Evolutionary conservation across 2,888 invertebrate genomes (phyloP).

Genomic region (Orthonychiurus folsomi): DNA sequence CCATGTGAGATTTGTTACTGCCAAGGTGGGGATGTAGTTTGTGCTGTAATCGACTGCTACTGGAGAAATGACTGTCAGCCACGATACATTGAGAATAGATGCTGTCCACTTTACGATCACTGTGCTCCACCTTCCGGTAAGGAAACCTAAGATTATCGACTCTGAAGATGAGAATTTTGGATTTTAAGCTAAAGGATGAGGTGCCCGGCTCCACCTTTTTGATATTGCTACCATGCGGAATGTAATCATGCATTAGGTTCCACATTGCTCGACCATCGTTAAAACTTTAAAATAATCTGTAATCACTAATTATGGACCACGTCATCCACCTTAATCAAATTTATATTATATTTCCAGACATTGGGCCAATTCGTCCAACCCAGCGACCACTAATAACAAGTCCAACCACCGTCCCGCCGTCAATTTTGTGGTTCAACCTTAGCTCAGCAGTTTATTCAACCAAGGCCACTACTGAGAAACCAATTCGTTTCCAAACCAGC

Average conservation of each 20-base stretch:
- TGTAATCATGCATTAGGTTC: too few species aligned
- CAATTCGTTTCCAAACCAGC: background rate
- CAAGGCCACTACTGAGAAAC: constrained; percentile 5
- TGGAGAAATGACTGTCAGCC: constrained; percentile 66
- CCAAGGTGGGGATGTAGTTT: constrained; percentile 67
- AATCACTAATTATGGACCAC: too few species aligned
- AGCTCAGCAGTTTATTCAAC: constrained; percentile 14
- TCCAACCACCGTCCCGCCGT: constrained; percentile 9
- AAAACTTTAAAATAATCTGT: too few species aligned
- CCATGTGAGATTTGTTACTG: constrained; percentile 74
- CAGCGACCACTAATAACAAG: constrained; percentile 13
- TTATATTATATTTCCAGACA: constrained; percentile 13
- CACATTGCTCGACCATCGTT: too few species aligned
- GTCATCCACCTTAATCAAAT: too few species aligned
- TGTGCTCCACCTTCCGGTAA: constrained; percentile 53
- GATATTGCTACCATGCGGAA: background rate
- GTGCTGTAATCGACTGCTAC: constrained; percentile 67
- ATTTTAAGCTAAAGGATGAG: background rate
- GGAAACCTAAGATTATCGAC: constrained; percentile 9
- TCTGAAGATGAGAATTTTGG: too few species aligned
- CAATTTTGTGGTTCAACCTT: constrained; percentile 21
- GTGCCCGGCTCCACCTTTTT: background rate
- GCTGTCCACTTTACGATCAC: constrained; percentile 73
- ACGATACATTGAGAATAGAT: constrained; percentile 60
- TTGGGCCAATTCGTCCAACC: constrained; percentile 18